phyloP scores from a whole-genome alignment of 23 tunicate species.

The Ascidia mentula region DNA sequence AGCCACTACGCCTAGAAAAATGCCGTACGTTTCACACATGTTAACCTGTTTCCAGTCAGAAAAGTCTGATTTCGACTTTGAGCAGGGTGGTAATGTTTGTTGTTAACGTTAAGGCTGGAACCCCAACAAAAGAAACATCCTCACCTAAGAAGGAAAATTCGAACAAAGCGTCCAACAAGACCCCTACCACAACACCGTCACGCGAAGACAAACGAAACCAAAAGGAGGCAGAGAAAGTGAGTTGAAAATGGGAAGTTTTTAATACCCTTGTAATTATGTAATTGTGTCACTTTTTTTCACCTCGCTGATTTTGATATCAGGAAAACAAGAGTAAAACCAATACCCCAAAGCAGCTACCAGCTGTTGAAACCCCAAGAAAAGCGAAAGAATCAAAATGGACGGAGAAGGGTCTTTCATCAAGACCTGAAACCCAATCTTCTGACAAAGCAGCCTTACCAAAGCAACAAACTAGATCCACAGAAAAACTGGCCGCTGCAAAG shows the following conservation, averaged over 20 bases:
- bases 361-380: slow-evolving; percentile 17
- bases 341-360: slow-evolving; percentile 26
- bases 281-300: not conserved
- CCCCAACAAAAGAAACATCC: slow-evolving; percentile 39
- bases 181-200: slow-evolving; percentile 30
- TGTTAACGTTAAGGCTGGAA: slow-evolving; percentile 6
- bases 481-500: not conserved
- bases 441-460: not conserved
- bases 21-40: too few relatives aligned
- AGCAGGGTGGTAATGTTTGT: not conserved
- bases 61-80: too few relatives aligned
- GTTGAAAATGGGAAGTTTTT: not conserved
- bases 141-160: slow-evolving; percentile 21
- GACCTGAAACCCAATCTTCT: not conserved
- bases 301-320: too few relatives aligned
- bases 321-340: not conserved
- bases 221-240: slow-evolving; percentile 34
- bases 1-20: too few relatives aligned
- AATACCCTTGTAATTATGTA: not conserved
- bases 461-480: not conserved
- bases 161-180: slow-evolving; percentile 36
- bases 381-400: not conserved
- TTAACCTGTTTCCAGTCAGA: too few relatives aligned
- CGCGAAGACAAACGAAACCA: slow-evolving; percentile 21
- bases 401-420: not conserved